These are phyloP conservation scores for Platichthys stellatus DNA, from an alignment of 2,113 vertebrate species.

Conservation along the genomic window DNA sequence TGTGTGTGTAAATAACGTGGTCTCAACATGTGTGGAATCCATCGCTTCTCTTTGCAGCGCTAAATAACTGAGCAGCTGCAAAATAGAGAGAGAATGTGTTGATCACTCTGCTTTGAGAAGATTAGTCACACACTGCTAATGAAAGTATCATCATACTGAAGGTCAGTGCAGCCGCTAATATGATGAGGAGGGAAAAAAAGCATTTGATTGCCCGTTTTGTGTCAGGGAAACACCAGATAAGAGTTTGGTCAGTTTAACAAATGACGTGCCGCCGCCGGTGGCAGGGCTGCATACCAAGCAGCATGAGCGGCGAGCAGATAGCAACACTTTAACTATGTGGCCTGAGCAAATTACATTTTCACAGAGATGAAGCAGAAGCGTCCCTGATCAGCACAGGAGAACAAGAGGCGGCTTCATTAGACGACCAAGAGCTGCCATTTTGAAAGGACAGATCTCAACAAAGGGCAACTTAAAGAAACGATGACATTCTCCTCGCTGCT, in stretches of 20 bases:
- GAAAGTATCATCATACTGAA: conserved; percentile 39
- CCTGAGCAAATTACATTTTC: conserved; percentile 59
- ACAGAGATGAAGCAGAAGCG: conserved; percentile 48
- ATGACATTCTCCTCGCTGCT: conserved; percentile 36
- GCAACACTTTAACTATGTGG: background rate
- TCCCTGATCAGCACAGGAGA: conserved; percentile 16
- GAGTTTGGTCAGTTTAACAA: conserved; percentile 64
- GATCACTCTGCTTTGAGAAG: conserved; percentile 29
- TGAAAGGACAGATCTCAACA: conserved; percentile 62
- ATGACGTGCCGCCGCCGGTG: conserved; percentile 20
- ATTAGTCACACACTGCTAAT: conserved; percentile 33
- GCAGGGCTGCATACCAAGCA: conserved; percentile 58
- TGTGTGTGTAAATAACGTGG: background rate
- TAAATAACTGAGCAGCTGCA: conserved; percentile 46
- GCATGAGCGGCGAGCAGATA: conserved; percentile 26
- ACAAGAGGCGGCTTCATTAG: conserved; percentile 44
- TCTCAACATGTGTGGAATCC: background rate
- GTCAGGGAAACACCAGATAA: conserved; percentile 25
- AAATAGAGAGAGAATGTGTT: conserved; percentile 13
- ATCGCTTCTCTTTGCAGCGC: conserved; percentile 42
- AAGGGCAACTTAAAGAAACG: conserved; percentile 25
- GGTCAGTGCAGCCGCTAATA: conserved; percentile 44
- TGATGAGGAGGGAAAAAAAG: conserved; percentile 31
- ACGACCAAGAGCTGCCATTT: conserved; percentile 51
- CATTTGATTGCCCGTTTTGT: conserved; percentile 44